These are phyloP conservation scores for Nemopilema nomurai DNA, from an alignment of 30 jellyfish, hydroid and myxozoan species.

Conservation along the genomic window DNA sequence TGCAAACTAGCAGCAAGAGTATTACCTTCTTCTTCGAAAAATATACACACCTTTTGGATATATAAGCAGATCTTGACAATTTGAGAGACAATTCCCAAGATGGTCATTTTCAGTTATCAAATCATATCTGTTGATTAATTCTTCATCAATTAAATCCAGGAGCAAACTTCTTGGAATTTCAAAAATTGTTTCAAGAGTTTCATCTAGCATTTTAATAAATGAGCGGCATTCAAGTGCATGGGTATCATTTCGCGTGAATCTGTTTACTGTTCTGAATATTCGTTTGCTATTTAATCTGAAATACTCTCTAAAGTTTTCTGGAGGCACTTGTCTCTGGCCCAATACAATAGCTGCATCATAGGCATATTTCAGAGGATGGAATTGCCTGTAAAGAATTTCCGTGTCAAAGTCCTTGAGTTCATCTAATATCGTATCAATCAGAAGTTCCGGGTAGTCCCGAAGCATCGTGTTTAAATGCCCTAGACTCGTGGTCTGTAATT, in stretches of 20 bases:
- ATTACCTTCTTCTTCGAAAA: no score
- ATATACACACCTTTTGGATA: conserved; percentile 50
- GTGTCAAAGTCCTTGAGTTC: not conserved
- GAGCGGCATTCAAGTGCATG: not conserved
- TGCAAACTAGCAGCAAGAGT: no score
- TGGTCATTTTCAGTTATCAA: conserved; percentile 25
- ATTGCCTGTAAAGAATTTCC: conserved; percentile 26
- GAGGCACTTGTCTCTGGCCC: not conserved
- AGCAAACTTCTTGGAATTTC: conserved; percentile 59
- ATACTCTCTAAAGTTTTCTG: conserved; percentile 18
- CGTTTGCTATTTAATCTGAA: not conserved
- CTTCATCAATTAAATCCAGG: conserved; percentile 66
- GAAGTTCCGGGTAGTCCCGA: conserved; percentile 32
- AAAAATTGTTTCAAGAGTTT: conserved; percentile 18
- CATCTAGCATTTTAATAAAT: conserved; percentile 17
- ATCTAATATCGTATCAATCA: conserved; percentile 16
- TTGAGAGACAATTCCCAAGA: conserved; percentile 65
- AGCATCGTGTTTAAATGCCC: conserved; percentile 34
- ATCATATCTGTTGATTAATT: conserved; percentile 46
- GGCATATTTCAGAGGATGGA: conserved; percentile 53
- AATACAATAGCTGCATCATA: conserved; percentile 22
- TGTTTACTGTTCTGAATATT: conserved; percentile 2
- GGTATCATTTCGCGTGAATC: conserved; percentile 4
- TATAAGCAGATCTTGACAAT: conserved; percentile 19
- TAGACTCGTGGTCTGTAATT: conserved; percentile 19